phyloP scores from a whole-genome alignment of 2,797 vertebrate genomes.

The Anguilla megastoma region DNA sequence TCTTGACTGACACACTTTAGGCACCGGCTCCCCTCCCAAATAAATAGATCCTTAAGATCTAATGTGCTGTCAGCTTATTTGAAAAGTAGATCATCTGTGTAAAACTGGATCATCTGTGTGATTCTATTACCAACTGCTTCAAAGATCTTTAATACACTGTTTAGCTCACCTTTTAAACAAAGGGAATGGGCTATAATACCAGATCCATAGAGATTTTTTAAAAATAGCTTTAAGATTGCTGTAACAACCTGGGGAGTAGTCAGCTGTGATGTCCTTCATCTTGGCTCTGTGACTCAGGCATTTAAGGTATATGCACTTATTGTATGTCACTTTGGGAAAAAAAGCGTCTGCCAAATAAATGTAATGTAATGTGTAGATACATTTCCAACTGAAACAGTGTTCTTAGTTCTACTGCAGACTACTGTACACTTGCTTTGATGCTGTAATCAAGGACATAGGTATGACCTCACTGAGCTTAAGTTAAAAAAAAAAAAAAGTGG shows the following conservation, averaged over 20 bases:
- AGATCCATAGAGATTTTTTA: background rate
- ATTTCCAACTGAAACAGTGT: too few relatives aligned
- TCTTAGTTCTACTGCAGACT: too few relatives aligned
- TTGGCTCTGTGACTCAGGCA: background rate
- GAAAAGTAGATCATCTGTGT: conserved; percentile 9
- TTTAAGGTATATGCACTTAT: background rate
- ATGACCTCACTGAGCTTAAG: background rate
- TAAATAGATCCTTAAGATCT: background rate
- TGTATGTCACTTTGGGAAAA: too few relatives aligned
- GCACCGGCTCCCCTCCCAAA: too few relatives aligned
- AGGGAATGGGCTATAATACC: background rate
- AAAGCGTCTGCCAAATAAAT: too few relatives aligned
- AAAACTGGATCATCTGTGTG: background rate
- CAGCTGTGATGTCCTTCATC: background rate
- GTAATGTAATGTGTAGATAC: too few relatives aligned
- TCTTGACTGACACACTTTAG: too few relatives aligned
- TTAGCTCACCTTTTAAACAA: background rate
- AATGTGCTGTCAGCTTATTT: background rate
- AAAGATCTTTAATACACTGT: background rate
- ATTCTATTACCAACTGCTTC: too few relatives aligned
- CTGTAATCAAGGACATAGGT: background rate
- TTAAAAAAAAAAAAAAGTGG: too few relatives aligned
- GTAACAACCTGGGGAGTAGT: background rate
- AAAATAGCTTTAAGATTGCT: background rate
- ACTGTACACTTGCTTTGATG: background rate